These are phyloP conservation scores for Tenthredo livida DNA, from an alignment of 2,888 invertebrate genomes.

Conservation along the genomic window DNA sequence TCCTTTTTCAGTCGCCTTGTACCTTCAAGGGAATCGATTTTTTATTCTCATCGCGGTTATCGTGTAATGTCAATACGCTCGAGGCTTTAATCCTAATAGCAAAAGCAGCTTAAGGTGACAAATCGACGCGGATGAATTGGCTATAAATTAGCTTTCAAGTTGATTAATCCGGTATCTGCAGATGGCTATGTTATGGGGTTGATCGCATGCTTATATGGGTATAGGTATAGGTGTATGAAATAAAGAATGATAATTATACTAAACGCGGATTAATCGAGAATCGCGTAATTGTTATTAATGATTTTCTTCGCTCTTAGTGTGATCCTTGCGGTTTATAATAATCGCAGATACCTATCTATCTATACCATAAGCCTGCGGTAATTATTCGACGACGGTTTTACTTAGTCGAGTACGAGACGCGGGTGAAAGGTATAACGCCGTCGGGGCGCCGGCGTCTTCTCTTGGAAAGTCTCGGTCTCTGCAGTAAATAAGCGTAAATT, in stretches of 20 bases:
- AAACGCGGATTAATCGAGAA: background rate
- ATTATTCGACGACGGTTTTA: slow-evolving; percentile 38
- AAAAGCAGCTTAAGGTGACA: background rate
- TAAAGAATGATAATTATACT: background rate
- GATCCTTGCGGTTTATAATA: background rate
- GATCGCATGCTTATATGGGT: no score
- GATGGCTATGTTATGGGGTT: background rate
- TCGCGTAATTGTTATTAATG: background rate
- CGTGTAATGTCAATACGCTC: background rate
- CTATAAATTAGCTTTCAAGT: slow-evolving; percentile 19
- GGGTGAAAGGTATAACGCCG: slow-evolving; percentile 53
- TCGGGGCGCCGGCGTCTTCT: slow-evolving; percentile 64
- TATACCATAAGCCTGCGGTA: background rate
- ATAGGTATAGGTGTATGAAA: background rate
- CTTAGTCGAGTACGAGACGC: slow-evolving; percentile 36
- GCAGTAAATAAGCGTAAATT: slow-evolving; percentile 68
- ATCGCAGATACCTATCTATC: background rate
- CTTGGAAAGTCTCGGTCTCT: slow-evolving; percentile 52
- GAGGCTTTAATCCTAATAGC: background rate
- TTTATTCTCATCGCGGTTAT: background rate
- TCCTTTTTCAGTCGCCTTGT: background rate
- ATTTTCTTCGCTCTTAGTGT: background rate
- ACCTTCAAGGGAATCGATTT: background rate
- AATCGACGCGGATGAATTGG: background rate
- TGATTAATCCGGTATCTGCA: background rate